phyloP scores from a whole-genome alignment of 1,140 invertebrate genomes.

The Ridgeia piscesae region DNA sequence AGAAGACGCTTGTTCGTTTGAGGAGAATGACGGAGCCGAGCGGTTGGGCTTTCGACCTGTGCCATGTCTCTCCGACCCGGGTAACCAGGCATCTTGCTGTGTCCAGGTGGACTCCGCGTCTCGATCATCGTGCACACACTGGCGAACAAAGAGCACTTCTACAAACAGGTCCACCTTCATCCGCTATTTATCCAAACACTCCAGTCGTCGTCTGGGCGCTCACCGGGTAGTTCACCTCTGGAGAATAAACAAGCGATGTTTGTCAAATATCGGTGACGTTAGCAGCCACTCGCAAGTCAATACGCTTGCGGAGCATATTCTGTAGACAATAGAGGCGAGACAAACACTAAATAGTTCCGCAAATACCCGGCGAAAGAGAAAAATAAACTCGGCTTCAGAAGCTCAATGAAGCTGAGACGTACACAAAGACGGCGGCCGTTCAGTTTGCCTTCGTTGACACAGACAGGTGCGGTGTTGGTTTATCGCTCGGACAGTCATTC shows the following conservation, averaged over 20 bases:
- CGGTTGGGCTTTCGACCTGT: background rate
- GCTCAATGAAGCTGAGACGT: background rate
- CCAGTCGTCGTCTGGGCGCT: background rate
- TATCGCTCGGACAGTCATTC: background rate
- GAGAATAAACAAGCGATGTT: background rate
- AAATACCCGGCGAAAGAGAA: conserved; percentile 4
- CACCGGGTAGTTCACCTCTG: background rate
- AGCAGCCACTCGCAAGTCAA: background rate
- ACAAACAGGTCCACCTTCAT: background rate
- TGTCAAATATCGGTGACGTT: background rate
- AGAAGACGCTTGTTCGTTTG: background rate
- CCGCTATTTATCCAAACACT: background rate
- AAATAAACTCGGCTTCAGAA: background rate
- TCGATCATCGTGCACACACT: background rate
- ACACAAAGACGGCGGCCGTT: background rate
- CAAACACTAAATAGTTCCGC: background rate
- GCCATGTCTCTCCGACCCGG: background rate
- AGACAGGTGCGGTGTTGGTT: background rate
- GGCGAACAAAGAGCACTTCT: background rate
- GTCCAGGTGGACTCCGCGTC: background rate
- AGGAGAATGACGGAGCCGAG: background rate
- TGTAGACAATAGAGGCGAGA: background rate
- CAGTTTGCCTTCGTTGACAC: background rate
- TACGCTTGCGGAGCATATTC: background rate
- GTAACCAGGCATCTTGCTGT: background rate